Evolutionary conservation across 2,888 invertebrate species (phyloP), one percentile per base, ranked within the genome.

Genomic region (Chymomyza fuscimana): DNA sequence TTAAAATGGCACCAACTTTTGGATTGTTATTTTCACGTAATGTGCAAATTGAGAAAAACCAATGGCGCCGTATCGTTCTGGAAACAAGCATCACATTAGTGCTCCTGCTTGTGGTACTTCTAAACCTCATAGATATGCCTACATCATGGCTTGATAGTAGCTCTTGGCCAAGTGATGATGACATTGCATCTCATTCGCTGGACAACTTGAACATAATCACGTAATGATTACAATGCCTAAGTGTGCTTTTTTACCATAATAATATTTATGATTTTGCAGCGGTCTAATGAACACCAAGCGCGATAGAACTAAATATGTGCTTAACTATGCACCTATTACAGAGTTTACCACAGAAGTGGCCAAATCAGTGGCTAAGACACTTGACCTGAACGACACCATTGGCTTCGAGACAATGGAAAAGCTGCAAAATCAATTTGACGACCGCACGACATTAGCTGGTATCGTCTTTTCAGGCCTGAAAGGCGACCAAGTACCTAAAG

Each of bases 401-500:
- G 76, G 72, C 0, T 89, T 64, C 62, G 67, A 67, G 0, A 61
- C 40, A 29, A 52, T 67, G 22, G 51, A 58, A 1, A 60, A 52
- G 0, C 63, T 90, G 69, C 70, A 84, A 62, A 69, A 76, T 58
- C 66, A 77, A 63, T 90, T 89, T 29, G 78, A 87, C 46, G 73
- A 79, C 1, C 73, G 77, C 15, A 77, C 72, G 4, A 78, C 74
- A 5, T 40, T 90, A 25, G 90, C 90, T 6, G 89, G 70, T 7
- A 58, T 90, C 2, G 64, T 79, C 4, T 85, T 89, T n/a, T 58
- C 76, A 0, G 25, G 60, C 5, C 7, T 72, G 0, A 25, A 58
- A 1, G 10, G 4, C 7, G 7, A 25, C 7, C 70, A 67, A 0
- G 10, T 67, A 6, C 86, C 86, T 0, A 51, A 63, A 1, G 16